A percentile compares a stretch with the other conserved stretches of the same genome.
These are phyloP conservation scores for Megaustenia siamemsis DNA, from an alignment of 2,888 invertebrate genomes.

Conservation along the genomic window DNA sequence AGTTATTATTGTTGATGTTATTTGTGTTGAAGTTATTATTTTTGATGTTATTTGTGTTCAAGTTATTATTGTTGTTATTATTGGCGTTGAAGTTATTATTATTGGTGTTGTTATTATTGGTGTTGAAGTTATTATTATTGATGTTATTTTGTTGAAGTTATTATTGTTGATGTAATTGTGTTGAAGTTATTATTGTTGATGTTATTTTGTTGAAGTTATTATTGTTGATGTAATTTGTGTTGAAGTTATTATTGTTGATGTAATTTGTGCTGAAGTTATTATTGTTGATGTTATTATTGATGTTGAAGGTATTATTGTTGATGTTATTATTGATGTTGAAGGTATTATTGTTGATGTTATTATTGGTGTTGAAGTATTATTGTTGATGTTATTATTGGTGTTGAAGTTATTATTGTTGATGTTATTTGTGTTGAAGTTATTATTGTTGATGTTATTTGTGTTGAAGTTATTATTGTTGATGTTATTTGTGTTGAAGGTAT, in stretches of 20 bases:
- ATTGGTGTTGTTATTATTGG: not conserved
- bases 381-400: not conserved
- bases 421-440: not conserved
- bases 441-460: not conserved
- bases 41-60: not conserved
- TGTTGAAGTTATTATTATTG: not conserved
- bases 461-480: not conserved
- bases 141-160: not conserved
- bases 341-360: not conserved
- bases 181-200: not conserved
- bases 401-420: not conserved
- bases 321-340: not conserved
- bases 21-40: not conserved
- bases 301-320: not conserved
- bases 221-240: not conserved
- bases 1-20: not conserved
- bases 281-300: not conserved
- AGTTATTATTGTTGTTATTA: not conserved
- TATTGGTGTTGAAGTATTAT: not conserved
- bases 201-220: not conserved
- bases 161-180: not conserved
- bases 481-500: not conserved
- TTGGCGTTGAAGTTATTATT: not conserved
- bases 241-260: not conserved
- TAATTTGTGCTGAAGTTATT: not conserved